A percentile compares a stretch with the other conserved stretches of the same genome.
Conservation (phyloP, 2,888 invertebrate genomes). For the Cephus runcator region DNA sequence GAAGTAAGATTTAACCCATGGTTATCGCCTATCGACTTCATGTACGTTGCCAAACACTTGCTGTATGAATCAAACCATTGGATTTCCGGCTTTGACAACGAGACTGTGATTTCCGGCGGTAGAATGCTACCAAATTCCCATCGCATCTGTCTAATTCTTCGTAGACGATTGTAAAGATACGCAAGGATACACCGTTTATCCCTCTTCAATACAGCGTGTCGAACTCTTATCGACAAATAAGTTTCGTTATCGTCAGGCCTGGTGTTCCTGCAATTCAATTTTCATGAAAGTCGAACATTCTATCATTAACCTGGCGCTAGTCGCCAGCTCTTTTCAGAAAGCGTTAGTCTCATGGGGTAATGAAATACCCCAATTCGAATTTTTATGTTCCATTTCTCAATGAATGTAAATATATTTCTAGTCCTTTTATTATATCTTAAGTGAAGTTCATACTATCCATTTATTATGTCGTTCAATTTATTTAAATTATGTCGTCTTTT, state of each 20-base stretch:
- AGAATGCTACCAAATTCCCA: constrained; percentile 97
- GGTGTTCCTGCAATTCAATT: neutral
- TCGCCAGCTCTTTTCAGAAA: too few relatives aligned
- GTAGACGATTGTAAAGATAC: constrained; percentile 84
- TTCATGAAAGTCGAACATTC: neutral
- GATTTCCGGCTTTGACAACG: constrained; percentile 84
- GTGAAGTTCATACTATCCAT: too few relatives aligned
- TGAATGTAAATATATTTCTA: too few relatives aligned
- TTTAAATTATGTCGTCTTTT: too few relatives aligned
- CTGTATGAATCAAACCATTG: constrained; percentile 92
- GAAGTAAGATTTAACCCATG: constrained; percentile 87
- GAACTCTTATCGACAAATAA: constrained; percentile 83
- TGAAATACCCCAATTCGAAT: too few relatives aligned
- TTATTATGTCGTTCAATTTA: too few relatives aligned
- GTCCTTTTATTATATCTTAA: too few relatives aligned
- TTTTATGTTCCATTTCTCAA: too few relatives aligned
- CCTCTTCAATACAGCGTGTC: constrained; percentile 87
- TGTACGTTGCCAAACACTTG: constrained; percentile 85
- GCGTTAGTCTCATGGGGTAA: too few relatives aligned
- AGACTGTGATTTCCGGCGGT: constrained; percentile 84
- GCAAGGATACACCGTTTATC: constrained; percentile 91
- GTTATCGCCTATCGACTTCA: constrained; percentile 87
- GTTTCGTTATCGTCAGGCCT: constrained; percentile 46
- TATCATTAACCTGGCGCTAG: neutral
- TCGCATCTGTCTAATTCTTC: constrained; percentile 83